Percentiles rank a stretch among this genome's conserved stretches.
Conservation (phyloP, 2,113 vertebrate species). For the Nothoprocta pentlandii region DNA sequence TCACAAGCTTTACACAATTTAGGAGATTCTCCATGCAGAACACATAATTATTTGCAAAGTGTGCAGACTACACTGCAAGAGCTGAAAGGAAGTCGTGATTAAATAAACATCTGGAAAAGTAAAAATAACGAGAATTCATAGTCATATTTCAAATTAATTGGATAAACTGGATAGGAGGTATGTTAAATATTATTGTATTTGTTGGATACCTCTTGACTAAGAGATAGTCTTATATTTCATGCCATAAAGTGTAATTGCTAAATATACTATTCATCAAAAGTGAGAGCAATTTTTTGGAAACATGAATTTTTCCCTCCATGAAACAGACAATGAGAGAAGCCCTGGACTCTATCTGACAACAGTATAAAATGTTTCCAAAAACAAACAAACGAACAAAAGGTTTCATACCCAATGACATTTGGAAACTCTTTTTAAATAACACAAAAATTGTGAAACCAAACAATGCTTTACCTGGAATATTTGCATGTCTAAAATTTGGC, state of each 20-base stretch:
- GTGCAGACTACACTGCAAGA: background rate
- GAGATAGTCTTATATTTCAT: slow-evolving; percentile 28
- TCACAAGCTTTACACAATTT: background rate
- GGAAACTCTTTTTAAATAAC: slow-evolving; percentile 60
- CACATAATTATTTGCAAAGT: background rate
- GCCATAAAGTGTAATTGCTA: slow-evolving; percentile 19
- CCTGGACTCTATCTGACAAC: slow-evolving; percentile 63
- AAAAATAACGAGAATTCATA: background rate
- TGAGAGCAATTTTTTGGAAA: slow-evolving; percentile 58
- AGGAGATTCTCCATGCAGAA: no score
- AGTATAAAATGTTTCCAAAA: slow-evolving; percentile 51
- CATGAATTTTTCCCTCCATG: slow-evolving; percentile 45
- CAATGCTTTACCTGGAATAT: slow-evolving; percentile 55
- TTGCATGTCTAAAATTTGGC: slow-evolving; percentile 52
- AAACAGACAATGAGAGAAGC: slow-evolving; percentile 34
- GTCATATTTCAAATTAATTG: background rate
- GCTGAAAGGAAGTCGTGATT: background rate
- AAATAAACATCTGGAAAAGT: background rate
- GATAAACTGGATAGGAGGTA: background rate
- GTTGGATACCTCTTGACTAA: slow-evolving; percentile 3
- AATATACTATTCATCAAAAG: slow-evolving; percentile 29
- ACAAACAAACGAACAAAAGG: slow-evolving; percentile 39
- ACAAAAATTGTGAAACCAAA: slow-evolving; percentile 22
- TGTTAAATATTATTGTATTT: slow-evolving; percentile 21
- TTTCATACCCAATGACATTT: slow-evolving; percentile 50